A percentile compares a stretch with the other conserved stretches of the same genome.
These are phyloP conservation scores for Trachelus tabidus DNA, from an alignment of 2,888 invertebrate genomes.

Conservation along the genomic window DNA sequence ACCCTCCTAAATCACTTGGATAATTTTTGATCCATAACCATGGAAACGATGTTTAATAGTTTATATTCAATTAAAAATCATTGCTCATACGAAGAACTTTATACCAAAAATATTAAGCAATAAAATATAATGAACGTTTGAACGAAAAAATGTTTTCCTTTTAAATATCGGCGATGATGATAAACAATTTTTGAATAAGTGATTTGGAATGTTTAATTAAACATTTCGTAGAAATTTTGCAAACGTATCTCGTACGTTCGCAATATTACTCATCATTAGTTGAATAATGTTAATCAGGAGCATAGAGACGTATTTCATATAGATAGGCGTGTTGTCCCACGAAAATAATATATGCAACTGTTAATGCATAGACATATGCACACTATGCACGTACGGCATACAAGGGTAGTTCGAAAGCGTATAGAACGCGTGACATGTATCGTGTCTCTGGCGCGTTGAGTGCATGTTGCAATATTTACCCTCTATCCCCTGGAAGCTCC, in stretches of 20 bases:
- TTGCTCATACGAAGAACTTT: too few relatives aligned
- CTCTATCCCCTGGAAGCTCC: constrained; percentile 19
- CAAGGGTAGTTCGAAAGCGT: constrained; percentile 16
- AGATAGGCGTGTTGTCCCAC: constrained; percentile 34
- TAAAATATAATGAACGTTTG: too few relatives aligned
- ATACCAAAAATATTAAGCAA: too few relatives aligned
- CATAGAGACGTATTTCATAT: not conserved
- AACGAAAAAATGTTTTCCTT: too few relatives aligned
- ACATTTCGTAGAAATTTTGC: too few relatives aligned
- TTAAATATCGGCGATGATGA: too few relatives aligned
- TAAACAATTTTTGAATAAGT: too few relatives aligned
- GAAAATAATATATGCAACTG: constrained; percentile 59
- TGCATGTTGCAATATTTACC: constrained; percentile 62
- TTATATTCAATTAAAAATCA: too few relatives aligned
- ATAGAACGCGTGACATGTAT: constrained; percentile 20
- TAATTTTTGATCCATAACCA: too few relatives aligned
- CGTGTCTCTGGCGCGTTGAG: constrained; percentile 52
- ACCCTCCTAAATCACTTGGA: too few relatives aligned
- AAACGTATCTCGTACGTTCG: not conserved
- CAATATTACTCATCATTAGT: not conserved
- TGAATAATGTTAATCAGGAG: not conserved
- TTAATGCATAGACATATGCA: constrained; percentile 56
- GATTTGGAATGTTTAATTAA: too few relatives aligned
- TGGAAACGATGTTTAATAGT: too few relatives aligned
- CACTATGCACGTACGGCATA: constrained; percentile 19